phyloP scores from a whole-genome alignment of 2,113 vertebrate species.

The Sphaerodactylus townsendi region DNA sequence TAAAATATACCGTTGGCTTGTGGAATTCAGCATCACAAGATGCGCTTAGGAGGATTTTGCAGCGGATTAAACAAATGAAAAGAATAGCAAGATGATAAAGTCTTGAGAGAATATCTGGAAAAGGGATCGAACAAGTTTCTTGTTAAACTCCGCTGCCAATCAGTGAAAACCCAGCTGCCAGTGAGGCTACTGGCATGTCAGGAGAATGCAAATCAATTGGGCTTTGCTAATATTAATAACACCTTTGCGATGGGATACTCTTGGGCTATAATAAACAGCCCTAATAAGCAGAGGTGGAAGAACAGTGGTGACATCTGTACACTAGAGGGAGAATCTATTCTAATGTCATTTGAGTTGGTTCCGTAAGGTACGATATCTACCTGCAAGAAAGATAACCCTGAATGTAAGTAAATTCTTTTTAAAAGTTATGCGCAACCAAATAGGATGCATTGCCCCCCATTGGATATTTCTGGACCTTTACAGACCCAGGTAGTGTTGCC shows the following conservation, averaged over 20 bases:
- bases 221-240: not conserved
- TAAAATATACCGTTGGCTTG: not conserved
- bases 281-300: not conserved
- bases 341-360: not conserved
- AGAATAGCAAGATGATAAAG: not conserved
- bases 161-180: not conserved
- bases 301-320: not conserved
- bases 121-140: too few relatives aligned
- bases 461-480: too few relatives aligned
- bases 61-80: constrained; percentile 6
- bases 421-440: too few relatives aligned
- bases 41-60: not conserved
- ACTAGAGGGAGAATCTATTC: not conserved
- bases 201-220: not conserved
- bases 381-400: too few relatives aligned
- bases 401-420: too few relatives aligned
- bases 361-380: not conserved
- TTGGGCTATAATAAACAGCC: not conserved
- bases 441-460: too few relatives aligned
- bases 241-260: not conserved
- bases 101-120: not conserved
- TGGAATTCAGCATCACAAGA: not conserved
- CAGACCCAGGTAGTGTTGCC: too few relatives aligned
- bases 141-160: not conserved
- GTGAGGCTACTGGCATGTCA: not conserved